Conservation (phyloP, 2,888 invertebrate species). For the Invenusta paracnida region DNA sequence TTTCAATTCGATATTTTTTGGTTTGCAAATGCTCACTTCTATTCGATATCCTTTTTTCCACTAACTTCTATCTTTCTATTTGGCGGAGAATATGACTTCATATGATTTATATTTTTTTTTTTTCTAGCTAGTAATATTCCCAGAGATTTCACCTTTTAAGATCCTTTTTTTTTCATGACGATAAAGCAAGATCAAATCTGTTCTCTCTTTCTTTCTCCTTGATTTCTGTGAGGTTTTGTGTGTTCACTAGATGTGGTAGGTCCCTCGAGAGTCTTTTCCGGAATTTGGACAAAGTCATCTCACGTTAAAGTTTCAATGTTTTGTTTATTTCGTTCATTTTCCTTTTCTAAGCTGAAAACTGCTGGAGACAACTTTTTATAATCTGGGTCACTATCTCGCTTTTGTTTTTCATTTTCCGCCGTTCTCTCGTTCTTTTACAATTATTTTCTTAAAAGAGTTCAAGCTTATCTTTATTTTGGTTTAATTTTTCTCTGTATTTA, state of each 20-base stretch:
- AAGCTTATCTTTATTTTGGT: conserved; percentile 3
- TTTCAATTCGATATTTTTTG: background rate
- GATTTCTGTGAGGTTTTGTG: background rate
- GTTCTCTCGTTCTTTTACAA: background rate
- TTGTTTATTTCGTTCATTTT: background rate
- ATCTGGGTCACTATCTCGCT: background rate
- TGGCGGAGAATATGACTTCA: conserved; percentile 7
- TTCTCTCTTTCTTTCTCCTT: conserved; percentile 8
- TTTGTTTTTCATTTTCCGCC: background rate
- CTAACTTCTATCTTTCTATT: background rate
- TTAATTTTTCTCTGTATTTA: conserved; percentile 16
- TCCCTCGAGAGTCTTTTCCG: background rate
- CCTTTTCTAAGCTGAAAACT: background rate
- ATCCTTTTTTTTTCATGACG: background rate
- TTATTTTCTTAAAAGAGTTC: background rate
- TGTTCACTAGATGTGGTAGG: background rate
- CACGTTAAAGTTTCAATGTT: background rate
- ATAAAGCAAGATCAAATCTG: conserved; percentile 6
- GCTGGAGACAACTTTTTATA: background rate
- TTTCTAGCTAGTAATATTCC: background rate
- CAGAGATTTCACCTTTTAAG: background rate
- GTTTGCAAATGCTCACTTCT: background rate
- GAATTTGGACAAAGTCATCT: background rate
- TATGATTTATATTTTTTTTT: background rate
- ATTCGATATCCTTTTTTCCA: background rate